Conservation (phyloP, 2,888 invertebrate species). For the Oxycera nigricornis region DNA sequence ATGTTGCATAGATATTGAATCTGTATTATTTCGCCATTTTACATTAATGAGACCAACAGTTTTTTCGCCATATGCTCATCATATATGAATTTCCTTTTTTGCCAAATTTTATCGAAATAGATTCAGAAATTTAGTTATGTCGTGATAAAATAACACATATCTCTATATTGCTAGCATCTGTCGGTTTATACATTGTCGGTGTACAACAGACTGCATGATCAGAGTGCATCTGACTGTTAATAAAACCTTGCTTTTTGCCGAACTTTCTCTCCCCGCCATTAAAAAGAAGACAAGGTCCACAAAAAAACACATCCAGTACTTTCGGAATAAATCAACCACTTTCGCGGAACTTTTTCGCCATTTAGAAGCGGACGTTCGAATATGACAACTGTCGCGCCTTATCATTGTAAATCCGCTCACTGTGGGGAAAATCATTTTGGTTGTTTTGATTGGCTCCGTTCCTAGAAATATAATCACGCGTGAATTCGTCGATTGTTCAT, state of each 20-base stretch:
- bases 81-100: no score
- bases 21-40: no score
- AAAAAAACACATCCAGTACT: conserved; percentile 29
- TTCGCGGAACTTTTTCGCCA: neutral
- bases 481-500: conserved; percentile 42
- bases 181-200: no score
- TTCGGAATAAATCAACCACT: conserved; percentile 30
- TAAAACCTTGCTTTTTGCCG: conserved; percentile 17
- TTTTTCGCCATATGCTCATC: no score
- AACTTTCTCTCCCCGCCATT: conserved; percentile 4
- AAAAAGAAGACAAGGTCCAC: conserved; percentile 29
- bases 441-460: conserved; percentile 41
- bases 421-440: conserved; percentile 40
- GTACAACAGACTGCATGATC: no score
- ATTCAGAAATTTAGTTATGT: no score
- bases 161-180: no score
- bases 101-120: no score
- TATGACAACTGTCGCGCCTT: conserved; percentile 10
- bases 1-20: no score
- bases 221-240: no score
- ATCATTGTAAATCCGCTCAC: conserved; percentile 10
- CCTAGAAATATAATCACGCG: conserved; percentile 27
- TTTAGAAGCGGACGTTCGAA: conserved; percentile 7
- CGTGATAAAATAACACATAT: no score
- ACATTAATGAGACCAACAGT: no score